A percentile compares a stretch with the other conserved stretches of the same genome.
Evolutionary conservation across 2,113 vertebrate species (phyloP).

Genomic region (Sebastes fasciatus): DNA sequence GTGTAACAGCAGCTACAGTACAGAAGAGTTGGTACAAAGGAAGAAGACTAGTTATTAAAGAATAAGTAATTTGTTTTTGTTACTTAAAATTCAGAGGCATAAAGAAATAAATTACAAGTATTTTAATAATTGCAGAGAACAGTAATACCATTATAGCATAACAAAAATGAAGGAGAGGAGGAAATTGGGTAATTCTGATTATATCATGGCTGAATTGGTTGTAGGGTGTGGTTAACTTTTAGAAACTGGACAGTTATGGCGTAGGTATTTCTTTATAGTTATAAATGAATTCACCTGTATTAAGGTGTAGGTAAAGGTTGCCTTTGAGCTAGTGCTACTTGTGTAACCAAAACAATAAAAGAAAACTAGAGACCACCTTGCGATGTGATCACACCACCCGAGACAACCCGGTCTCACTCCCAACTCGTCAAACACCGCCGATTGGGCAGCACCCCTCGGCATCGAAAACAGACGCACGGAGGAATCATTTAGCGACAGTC

Average conservation of each 20-base stretch:
- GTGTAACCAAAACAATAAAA: no score
- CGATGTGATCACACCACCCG: no score
- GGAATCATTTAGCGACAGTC: no score
- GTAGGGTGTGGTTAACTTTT: background rate
- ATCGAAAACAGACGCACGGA: no score
- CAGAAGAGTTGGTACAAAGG: background rate
- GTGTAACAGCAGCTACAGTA: background rate
- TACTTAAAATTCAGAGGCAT: background rate
- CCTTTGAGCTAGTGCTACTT: background rate
- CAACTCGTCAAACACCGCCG: no score
- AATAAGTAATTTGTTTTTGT: background rate
- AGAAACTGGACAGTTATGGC: background rate
- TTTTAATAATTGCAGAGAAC: background rate
- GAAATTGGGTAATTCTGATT: background rate
- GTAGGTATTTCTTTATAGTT: background rate
- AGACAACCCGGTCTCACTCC: no score
- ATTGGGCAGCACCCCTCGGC: no score
- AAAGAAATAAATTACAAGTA: background rate
- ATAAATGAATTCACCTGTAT: background rate
- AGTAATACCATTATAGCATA: background rate
- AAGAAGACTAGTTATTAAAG: background rate
- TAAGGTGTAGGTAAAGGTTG: background rate
- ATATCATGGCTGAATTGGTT: background rate
- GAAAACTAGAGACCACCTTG: no score
- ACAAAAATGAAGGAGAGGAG: background rate